Percentiles rank a stretch among this genome's conserved stretches.
Evolutionary conservation across 2,888 invertebrate genomes (phyloP).

Genomic region (Ormyrus pomaceus): DNA sequence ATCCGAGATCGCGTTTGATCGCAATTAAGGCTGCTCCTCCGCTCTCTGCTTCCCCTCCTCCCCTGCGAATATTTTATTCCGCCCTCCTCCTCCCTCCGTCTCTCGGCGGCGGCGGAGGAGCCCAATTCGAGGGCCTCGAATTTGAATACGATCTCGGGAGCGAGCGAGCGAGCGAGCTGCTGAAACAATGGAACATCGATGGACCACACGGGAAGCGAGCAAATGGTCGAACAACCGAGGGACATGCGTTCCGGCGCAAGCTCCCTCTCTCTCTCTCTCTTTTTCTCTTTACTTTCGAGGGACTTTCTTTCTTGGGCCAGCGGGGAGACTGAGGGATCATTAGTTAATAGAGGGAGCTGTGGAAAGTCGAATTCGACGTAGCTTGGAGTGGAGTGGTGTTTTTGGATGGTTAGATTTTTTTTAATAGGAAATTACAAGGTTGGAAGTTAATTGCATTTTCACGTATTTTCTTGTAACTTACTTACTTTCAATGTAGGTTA

Average conservation of each 20-base stretch:
- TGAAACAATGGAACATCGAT: conserved; percentile 74
- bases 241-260: conserved; percentile 74
- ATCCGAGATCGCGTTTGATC: conserved; percentile 76
- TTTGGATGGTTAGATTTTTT: no score
- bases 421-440: no score
- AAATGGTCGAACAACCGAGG: conserved; percentile 75
- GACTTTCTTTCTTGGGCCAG: no score
- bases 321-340: no score
- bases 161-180: conserved; percentile 44
- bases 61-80: conserved; percentile 75
- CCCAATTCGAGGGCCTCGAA: conserved; percentile 70
- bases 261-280: conserved; percentile 32
- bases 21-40: conserved; percentile 71
- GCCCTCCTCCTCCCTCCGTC: conserved; percentile 29
- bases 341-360: no score
- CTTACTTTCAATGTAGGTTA: no score
- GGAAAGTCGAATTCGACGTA: no score
- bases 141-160: conserved; percentile 71
- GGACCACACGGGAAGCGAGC: conserved; percentile 76
- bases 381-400: no score
- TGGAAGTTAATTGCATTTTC: no score
- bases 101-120: conserved; percentile 45
- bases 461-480: no score
- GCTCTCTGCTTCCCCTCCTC: conserved; percentile 55
- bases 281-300: background rate